phyloP scores from a whole-genome alignment of 35 echinoderm and acorn worm species.

The Acanthaster planci region DNA sequence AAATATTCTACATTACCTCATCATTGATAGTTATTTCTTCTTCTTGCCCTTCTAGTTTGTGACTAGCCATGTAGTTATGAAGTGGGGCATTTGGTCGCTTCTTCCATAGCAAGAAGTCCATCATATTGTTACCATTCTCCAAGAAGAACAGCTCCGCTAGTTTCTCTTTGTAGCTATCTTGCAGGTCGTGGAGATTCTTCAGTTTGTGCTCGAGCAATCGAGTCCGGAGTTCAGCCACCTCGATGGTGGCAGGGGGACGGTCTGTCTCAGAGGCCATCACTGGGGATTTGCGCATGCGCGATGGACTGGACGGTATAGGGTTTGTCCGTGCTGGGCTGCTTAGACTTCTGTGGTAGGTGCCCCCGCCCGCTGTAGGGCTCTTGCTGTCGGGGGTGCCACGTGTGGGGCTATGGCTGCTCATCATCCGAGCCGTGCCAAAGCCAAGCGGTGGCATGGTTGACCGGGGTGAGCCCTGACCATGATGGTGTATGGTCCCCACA shows the following conservation, averaged over 20 bases:
- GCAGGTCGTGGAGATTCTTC: constrained; percentile 68
- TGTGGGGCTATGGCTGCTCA: constrained; percentile 51
- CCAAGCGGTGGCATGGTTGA: constrained; percentile 24
- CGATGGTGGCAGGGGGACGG: constrained; percentile 50
- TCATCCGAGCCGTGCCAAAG: constrained; percentile 20
- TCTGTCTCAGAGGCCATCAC: constrained; percentile 45
- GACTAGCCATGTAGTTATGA: constrained; percentile 60
- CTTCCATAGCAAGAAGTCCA: constrained; percentile 92
- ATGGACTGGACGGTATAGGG: constrained; percentile 92
- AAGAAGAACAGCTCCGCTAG: constrained; percentile 94
- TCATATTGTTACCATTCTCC: constrained; percentile 92
- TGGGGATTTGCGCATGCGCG: constrained; percentile 52
- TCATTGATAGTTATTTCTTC: constrained; percentile 67
- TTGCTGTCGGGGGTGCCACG: constrained; percentile 33
- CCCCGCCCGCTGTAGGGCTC: constrained; percentile 61
- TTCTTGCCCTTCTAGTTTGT: constrained; percentile 73
- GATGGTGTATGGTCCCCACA: constrained; percentile 64
- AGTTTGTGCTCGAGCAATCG: constrained; percentile 72
- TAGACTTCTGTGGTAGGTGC: constrained; percentile 23
- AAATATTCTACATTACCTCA: constrained; percentile 15
- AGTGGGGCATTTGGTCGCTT: constrained; percentile 73
- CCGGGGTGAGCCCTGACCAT: constrained; percentile 52
- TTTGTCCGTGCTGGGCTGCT: constrained; percentile 87
- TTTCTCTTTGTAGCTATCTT: constrained; percentile 88
- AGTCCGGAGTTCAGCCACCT: constrained; percentile 77